Conservation (phyloP, 2,888 invertebrate genomes). For the Nebria salina region DNA sequence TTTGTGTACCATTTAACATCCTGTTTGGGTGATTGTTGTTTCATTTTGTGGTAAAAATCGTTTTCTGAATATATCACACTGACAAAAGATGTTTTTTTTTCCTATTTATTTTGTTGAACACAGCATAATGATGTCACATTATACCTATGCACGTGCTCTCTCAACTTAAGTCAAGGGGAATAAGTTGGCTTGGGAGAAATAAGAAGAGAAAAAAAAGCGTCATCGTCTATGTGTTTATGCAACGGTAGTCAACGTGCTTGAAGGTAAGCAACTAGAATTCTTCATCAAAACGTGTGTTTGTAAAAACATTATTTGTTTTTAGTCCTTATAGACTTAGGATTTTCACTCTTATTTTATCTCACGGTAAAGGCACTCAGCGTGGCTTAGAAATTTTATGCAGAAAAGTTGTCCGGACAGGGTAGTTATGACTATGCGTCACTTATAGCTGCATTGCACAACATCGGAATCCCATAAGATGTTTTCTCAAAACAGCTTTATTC, state of each 20-base stretch:
- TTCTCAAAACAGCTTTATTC: background rate
- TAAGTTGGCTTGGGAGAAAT: background rate
- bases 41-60: background rate
- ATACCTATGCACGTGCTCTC: background rate
- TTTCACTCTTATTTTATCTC: background rate
- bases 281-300: slow-evolving; percentile 13
- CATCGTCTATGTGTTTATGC: slow-evolving; percentile 27
- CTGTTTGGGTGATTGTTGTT: background rate
- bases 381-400: background rate
- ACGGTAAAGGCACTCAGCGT: background rate
- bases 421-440: slow-evolving; percentile 25
- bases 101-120: background rate
- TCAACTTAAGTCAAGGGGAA: background rate
- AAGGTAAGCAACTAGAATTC: slow-evolving; percentile 43
- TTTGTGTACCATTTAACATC: background rate
- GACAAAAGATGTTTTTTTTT: background rate
- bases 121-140: slow-evolving; percentile 4
- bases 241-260: slow-evolving; percentile 40
- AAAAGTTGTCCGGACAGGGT: slow-evolving; percentile 21
- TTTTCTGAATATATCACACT: background rate
- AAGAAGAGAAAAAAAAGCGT: background rate
- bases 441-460: background rate
- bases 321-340: background rate
- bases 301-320: background rate
- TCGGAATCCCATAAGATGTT: background rate